phyloP scores from a whole-genome alignment of 2,888 invertebrate species.

The Luperina testacea region DNA sequence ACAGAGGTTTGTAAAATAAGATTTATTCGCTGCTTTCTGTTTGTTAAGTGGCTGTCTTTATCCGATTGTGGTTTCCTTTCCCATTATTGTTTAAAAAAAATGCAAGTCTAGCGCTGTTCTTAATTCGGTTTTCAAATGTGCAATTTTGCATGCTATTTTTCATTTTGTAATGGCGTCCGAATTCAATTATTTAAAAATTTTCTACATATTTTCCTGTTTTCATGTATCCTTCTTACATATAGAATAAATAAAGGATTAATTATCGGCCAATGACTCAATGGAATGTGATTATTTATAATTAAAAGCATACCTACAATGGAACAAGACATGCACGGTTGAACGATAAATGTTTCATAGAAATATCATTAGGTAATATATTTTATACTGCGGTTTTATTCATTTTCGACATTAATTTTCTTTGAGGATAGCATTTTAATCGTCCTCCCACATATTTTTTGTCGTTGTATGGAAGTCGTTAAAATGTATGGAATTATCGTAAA shows the following conservation, averaged over 20 bases:
- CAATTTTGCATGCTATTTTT: background rate
- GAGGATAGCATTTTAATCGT: background rate
- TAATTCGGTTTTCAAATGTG: background rate
- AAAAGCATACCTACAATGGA: background rate
- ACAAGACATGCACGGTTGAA: background rate
- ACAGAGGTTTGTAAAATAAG: slow-evolving; percentile 28
- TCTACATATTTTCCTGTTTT: background rate
- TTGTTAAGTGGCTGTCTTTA: slow-evolving; percentile 27
- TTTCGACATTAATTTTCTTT: background rate
- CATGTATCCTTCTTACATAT: background rate
- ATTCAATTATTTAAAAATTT: background rate
- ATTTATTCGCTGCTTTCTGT: slow-evolving; percentile 30
- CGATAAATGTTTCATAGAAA: slow-evolving; percentile 4
- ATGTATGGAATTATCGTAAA: no score
- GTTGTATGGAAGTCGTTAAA: background rate
- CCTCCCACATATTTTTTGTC: background rate
- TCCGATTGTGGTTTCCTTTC: slow-evolving; percentile 1
- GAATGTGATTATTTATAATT: slow-evolving; percentile 15
- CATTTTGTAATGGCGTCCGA: background rate
- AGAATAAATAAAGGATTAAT: slow-evolving; percentile 3
- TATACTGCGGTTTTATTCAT: background rate
- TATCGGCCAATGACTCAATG: slow-evolving; percentile 7
- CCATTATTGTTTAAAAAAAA: background rate
- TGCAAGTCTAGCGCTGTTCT: no score
- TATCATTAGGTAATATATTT: slow-evolving; percentile 6